Base-by-base conservation (phyloP, 2,888 invertebrate species). In the Flexamia atlantica region DNA sequence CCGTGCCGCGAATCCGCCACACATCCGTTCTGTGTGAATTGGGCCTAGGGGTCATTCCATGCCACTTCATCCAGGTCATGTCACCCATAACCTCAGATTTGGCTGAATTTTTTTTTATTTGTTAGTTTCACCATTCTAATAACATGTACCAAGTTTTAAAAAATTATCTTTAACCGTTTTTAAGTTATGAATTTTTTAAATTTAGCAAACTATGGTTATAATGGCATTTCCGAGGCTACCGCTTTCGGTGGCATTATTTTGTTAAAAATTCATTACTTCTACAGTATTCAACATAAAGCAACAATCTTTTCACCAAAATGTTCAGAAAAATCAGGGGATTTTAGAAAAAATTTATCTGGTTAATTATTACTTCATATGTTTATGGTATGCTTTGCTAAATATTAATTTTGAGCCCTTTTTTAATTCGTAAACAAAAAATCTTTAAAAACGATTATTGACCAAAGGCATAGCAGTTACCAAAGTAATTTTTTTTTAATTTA, bases 371-470 rank as follows among this genome's bases (percentile, higher is more conserved):
- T n/a, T n/a, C n/a, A n/a, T n/a, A n/a, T n/a, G n/a, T n/a, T n/a
- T n/a, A n/a, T n/a, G n/a, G n/a, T n/a, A n/a, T n/a, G 30, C 72
- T 84, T 83, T 84, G 9, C 0, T 36, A 82, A 84, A 60, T 23
- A 1, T 68, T 20, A 20, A 82, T 82, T 36, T 76, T 28, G 76
- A 10, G 76, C 5, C 32, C 2, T 76, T 76, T 76, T 76, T 76
- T n/a, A n/a, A n/a, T n/a, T n/a, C n/a, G n/a, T n/a, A n/a, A n/a
- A n/a, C n/a, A n/a, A n/a, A n/a, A n/a, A n/a, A n/a, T n/a, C n/a
- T n/a, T n/a, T n/a, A n/a, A n/a, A n/a, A n/a, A n/a, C n/a, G n/a
- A n/a, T n/a, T n/a, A n/a, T n/a, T n/a, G n/a, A n/a, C n/a, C n/a
- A n/a, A n/a, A n/a, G n/a, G n/a, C n/a, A n/a, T n/a, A 23, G 25